phyloP scores from a whole-genome alignment of 2,888 invertebrate genomes.

The Ditylenchus weischeri region DNA sequence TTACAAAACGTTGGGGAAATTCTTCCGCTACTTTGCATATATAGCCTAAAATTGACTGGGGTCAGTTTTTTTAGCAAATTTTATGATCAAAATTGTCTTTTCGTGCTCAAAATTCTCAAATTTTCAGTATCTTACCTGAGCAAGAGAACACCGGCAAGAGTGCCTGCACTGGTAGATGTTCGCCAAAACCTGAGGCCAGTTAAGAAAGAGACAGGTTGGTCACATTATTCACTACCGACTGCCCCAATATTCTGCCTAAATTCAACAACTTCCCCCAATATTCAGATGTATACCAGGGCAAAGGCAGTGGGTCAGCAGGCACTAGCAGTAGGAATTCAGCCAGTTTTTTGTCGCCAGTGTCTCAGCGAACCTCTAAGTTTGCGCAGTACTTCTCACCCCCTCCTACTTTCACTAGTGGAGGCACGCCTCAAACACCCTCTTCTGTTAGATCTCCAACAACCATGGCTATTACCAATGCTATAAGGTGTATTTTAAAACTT shows the following conservation, averaged over 20 bases:
- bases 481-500: background rate
- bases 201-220: slow-evolving; percentile 19
- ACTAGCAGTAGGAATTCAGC: too few species aligned
- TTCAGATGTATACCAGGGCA: too few species aligned
- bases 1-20: too few species aligned
- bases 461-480: slow-evolving; percentile 7
- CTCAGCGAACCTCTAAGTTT: slow-evolving; percentile 5
- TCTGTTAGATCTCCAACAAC: background rate
- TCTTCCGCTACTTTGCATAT: too few species aligned
- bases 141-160: slow-evolving; percentile 18
- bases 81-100: too few species aligned
- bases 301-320: too few species aligned
- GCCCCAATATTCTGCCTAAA: too few species aligned
- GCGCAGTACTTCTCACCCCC: slow-evolving; percentile 2
- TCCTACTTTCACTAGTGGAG: background rate
- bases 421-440: too few species aligned
- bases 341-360: slow-evolving; percentile 1
- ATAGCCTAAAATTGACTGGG: too few species aligned
- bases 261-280: background rate
- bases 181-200: slow-evolving; percentile 25
- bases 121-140: slow-evolving; percentile 16
- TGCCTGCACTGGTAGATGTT: slow-evolving; percentile 18
- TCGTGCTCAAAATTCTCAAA: background rate
- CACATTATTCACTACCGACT: background rate
- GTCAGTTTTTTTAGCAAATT: too few species aligned